Base-by-base conservation (phyloP, 2,113 vertebrate genomes). In the Datnioides undecimradiatus region DNA sequence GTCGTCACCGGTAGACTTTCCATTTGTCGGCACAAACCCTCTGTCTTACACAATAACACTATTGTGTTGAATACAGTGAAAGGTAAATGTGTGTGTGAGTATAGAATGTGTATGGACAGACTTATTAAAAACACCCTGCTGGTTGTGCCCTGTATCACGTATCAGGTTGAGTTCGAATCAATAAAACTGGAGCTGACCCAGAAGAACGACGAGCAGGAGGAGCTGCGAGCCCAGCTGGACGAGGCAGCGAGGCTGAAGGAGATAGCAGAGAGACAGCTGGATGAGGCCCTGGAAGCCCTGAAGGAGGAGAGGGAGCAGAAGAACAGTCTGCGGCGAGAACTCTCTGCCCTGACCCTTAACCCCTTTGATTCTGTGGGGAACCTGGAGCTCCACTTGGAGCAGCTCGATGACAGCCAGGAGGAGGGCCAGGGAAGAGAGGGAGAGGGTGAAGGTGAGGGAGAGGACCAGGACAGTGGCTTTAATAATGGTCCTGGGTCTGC, bases 241-340 rank as follows among this genome's bases (percentile, higher is more conserved):
- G 96, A 96, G 89, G 91, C 93, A 0, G 93, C 80, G 0, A 91
- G 92, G 57, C 86, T 96, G 69, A 91, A 88, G 57, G 94, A 95
- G 80, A 95, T 96, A 2, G 90, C 94, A 0, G 96, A 96, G 85
- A 87, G 84, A 40, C 95, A 96, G 82, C 92, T 96, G 86, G 95
- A 97, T 34, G 96, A 96, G 90, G 95, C 95, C 21, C 88, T 96
- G 59, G 95, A 96, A 87, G 91, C 95, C 43, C 91, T 96, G 86
- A 95, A 96, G 87, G 94, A 94, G 72, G 96, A 96, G 91, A 86
- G 96, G 51, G 96, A 96, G 92, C 95, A 96, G 86, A 96, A 95
- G 87, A 96, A 95, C 87, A 91, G 92, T 73, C 84, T 96, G 71
- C 90, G 95, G 25, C 80, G 94, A 62, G 95, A 96, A 49, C 92